Evolutionary conservation across 2,888 invertebrate genomes (phyloP).

Genomic region (Aricia artaxerxes): DNA sequence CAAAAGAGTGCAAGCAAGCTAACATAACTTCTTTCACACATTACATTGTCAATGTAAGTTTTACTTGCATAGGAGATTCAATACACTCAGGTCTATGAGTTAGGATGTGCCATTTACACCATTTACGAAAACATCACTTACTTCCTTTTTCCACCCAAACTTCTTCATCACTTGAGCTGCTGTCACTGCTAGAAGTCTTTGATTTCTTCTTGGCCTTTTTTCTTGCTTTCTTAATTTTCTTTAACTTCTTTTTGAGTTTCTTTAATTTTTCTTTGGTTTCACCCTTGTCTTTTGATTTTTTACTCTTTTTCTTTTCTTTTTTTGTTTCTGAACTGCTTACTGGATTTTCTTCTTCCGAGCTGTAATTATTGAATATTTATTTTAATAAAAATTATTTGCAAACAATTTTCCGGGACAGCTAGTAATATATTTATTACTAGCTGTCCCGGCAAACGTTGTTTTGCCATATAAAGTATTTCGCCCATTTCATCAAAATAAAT

Average conservation of each 20-base stretch:
- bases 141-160: constrained; percentile 86
- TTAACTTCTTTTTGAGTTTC: constrained; percentile 75
- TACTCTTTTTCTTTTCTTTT: constrained; percentile 71
- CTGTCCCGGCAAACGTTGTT: too few relatives aligned
- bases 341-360: constrained; percentile 72
- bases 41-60: too few relatives aligned
- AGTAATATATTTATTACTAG: too few relatives aligned
- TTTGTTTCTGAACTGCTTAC: constrained; percentile 55
- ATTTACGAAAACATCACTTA: constrained; percentile 47
- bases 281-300: constrained; percentile 69
- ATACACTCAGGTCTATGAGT: too few relatives aligned
- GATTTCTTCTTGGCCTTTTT: constrained; percentile 76
- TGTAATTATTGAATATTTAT: constrained; percentile 40
- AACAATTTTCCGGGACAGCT: too few relatives aligned
- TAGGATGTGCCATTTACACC: too few relatives aligned
- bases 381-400: too few relatives aligned
- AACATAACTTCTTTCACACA: too few relatives aligned
- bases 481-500: too few relatives aligned
- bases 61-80: too few relatives aligned
- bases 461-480: too few relatives aligned
- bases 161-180: constrained; percentile 71
- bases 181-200: constrained; percentile 63
- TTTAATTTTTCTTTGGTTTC: constrained; percentile 80
- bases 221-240: constrained; percentile 76
- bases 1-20: too few relatives aligned